These are phyloP conservation scores for Coluber constrictor DNA, from an alignment of 2,797 vertebrate genomes.

Conservation along the genomic window DNA sequence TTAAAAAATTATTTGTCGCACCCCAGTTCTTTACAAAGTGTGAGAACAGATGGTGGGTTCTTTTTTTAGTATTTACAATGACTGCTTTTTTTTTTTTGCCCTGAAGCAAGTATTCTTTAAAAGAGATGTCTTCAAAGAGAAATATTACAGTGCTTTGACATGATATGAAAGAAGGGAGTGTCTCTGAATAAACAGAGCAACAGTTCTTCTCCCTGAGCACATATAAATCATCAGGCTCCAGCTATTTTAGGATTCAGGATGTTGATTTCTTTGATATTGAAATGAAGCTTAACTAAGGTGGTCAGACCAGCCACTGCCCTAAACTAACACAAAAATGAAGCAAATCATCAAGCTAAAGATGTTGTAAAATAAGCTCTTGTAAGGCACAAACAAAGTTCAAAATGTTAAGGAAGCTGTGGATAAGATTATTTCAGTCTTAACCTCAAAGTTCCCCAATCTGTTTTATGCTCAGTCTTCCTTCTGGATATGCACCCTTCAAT, in stretches of 20 bases:
- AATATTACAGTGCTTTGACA: constrained; percentile 58
- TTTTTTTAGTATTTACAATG: constrained; percentile 29
- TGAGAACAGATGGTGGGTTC: neutral
- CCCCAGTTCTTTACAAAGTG: neutral
- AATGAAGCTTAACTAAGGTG: constrained; percentile 32
- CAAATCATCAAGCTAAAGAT: neutral
- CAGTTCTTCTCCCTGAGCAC: constrained; percentile 51
- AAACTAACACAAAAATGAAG: neutral
- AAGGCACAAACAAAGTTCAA: neutral
- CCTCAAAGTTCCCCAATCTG: neutral
- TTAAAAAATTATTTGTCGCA: neutral
- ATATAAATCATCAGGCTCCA: constrained; percentile 45
- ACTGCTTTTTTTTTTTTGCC: constrained; percentile 51
- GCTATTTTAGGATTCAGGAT: constrained; percentile 32
- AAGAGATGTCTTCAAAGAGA: constrained; percentile 49
- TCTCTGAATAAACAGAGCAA: constrained; percentile 45
- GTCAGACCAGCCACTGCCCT: neutral
- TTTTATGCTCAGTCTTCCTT: neutral
- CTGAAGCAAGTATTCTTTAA: constrained; percentile 57
- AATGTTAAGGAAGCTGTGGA: neutral
- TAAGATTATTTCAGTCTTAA: neutral
- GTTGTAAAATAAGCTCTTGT: neutral
- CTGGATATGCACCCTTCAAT: neutral
- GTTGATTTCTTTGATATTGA: constrained; percentile 51
- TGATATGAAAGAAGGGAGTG: constrained; percentile 44